A percentile compares a stretch with the other conserved stretches of the same genome.
Evolutionary conservation across 2,888 invertebrate genomes (phyloP).

Genomic region (Epirrhoe alternata): DNA sequence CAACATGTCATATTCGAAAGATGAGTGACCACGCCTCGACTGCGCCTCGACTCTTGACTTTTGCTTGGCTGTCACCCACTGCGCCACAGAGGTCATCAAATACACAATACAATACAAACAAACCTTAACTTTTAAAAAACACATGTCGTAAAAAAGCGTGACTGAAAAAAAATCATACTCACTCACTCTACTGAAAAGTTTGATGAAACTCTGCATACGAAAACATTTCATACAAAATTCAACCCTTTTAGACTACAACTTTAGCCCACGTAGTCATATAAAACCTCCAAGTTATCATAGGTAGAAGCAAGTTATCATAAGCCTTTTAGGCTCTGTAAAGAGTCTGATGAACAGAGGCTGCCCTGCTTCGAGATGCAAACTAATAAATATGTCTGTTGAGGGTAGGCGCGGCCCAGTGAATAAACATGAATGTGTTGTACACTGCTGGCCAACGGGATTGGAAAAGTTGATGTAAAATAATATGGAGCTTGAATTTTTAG

Average conservation of each 20-base stretch:
- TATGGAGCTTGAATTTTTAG: too few species aligned
- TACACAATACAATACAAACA: too few species aligned
- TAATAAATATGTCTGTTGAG: constrained; percentile 74
- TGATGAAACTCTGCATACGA: background rate
- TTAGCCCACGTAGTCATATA: constrained; percentile 6
- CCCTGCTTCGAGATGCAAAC: constrained; percentile 61
- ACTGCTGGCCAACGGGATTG: constrained; percentile 43
- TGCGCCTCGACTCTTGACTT: too few species aligned
- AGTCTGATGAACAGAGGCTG: constrained; percentile 71
- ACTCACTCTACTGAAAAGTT: too few species aligned
- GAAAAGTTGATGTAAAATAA: too few species aligned
- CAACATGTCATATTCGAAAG: too few species aligned
- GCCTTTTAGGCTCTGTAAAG: constrained; percentile 59
- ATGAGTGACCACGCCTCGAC: too few species aligned
- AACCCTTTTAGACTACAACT: background rate
- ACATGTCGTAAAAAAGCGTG: too few species aligned
- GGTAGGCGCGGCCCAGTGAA: constrained; percentile 60
- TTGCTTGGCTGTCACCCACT: too few species aligned
- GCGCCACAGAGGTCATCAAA: too few species aligned
- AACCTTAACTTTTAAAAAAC: too few species aligned
- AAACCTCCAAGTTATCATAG: constrained; percentile 17
- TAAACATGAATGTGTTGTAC: constrained; percentile 59
- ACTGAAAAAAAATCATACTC: too few species aligned
- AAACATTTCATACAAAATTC: background rate
- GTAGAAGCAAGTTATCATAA: constrained; percentile 39